Conservation (phyloP, 1,140 invertebrate genomes). For the Lucilia cuprina region DNA sequence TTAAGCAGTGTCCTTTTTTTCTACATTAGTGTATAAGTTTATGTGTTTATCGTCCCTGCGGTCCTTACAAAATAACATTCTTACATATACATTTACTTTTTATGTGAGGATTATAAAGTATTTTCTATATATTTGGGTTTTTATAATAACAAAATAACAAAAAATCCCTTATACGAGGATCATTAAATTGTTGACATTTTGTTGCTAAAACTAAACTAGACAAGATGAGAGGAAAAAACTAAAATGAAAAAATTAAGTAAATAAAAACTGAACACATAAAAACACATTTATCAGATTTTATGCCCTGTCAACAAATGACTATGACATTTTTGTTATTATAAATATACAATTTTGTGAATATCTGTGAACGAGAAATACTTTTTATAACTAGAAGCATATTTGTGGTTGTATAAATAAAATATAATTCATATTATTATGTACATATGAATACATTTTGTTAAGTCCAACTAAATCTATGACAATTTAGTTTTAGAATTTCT, state of each 20-base stretch:
- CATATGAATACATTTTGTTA: neutral
- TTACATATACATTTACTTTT: neutral
- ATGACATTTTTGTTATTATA: neutral
- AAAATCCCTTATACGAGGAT: neutral
- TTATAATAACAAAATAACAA: no score
- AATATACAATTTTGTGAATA: neutral
- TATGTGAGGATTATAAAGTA: neutral
- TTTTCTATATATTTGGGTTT: neutral
- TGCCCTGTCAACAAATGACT: neutral
- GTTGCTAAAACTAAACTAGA: slow-evolving; percentile 10
- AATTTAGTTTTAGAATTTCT: neutral
- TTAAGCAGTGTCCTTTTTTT: no score
- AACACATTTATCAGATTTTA: slow-evolving; percentile 3
- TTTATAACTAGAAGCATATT: neutral
- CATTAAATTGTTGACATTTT: slow-evolving; percentile 3
- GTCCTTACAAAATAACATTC: no score
- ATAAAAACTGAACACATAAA: neutral
- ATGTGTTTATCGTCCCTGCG: neutral
- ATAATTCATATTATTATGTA: no score
- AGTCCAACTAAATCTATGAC: neutral
- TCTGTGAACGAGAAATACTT: no score
- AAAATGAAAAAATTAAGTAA: slow-evolving; percentile 1
- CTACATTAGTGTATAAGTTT: no score
- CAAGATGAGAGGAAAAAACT: neutral
- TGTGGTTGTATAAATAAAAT: no score